These are phyloP conservation scores for Drosophila repletoides DNA, from an alignment of 1,140 invertebrate genomes.

Conservation along the genomic window DNA sequence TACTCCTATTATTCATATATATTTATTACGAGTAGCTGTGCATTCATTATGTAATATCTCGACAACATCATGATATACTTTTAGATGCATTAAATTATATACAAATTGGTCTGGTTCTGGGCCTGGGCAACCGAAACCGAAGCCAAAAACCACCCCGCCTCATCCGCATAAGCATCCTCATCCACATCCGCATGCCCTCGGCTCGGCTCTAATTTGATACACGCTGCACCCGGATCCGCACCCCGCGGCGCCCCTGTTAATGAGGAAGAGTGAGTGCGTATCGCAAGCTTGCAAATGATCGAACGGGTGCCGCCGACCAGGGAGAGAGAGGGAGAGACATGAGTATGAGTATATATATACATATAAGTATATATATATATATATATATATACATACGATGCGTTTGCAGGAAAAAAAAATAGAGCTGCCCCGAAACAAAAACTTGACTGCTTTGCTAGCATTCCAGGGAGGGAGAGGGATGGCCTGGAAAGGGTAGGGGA, in stretches of 20 bases:
- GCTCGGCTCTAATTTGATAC: conserved; percentile 42
- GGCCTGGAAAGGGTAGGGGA: too few species aligned
- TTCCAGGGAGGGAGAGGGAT: neutral
- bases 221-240: conserved; percentile 18
- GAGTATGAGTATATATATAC: too few species aligned
- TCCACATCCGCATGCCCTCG: neutral
- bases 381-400: too few species aligned
- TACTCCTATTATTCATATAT: too few species aligned
- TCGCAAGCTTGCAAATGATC: conserved; percentile 54
- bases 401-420: too few species aligned
- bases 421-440: neutral
- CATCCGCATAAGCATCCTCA: too few species aligned
- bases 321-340: conserved; percentile 9
- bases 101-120: conserved; percentile 64
- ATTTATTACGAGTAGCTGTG: too few species aligned
- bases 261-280: conserved; percentile 46
- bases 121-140: conserved; percentile 34
- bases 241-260: conserved; percentile 12
- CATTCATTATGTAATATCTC: too few species aligned
- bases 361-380: too few species aligned
- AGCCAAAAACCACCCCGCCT: conserved; percentile 31
- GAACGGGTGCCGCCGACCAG: conserved; percentile 26
- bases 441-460: neutral
- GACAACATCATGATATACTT: conserved; percentile 46
- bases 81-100: conserved; percentile 66